A percentile compares a stretch with the other conserved stretches of the same genome.
phyloP scores from a whole-genome alignment of 2,113 vertebrate genomes.

The Nanger granti region DNA sequence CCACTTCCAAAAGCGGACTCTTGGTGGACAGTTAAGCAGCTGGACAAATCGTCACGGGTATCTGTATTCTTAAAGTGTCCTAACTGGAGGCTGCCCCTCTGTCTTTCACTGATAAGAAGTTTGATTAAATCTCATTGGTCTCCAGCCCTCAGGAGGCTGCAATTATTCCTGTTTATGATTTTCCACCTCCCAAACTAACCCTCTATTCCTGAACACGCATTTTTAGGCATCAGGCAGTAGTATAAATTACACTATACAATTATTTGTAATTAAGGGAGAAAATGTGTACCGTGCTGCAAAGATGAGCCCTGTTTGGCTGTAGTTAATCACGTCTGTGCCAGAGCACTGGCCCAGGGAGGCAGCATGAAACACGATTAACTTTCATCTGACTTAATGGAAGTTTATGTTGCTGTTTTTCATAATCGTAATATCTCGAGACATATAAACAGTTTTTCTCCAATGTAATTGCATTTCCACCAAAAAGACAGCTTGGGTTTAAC shows the following conservation, averaged over 20 bases:
- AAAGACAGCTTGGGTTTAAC: constrained; percentile 23
- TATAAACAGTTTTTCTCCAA: constrained; percentile 37
- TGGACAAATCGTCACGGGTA: background rate
- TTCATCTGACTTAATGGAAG: constrained; percentile 42
- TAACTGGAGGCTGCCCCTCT: background rate
- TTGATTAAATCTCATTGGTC: background rate
- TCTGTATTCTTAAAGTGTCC: background rate
- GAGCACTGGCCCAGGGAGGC: background rate
- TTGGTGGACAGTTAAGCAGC: background rate
- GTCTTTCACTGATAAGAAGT: background rate
- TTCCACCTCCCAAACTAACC: background rate
- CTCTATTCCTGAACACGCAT: background rate
- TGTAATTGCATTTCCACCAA: constrained; percentile 22
- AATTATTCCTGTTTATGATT: constrained; percentile 19
- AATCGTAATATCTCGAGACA: constrained; percentile 58
- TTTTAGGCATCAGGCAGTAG: background rate
- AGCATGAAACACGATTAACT: constrained; percentile 24
- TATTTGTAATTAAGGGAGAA: constrained; percentile 55
- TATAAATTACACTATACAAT: constrained; percentile 48
- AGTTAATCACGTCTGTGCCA: background rate
- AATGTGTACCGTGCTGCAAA: background rate
- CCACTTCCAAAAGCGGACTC: constrained; percentile 32
- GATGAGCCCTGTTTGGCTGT: background rate
- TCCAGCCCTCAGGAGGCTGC: background rate
- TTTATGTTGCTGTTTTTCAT: constrained; percentile 53